A percentile compares a stretch with the other conserved stretches of the same genome.
Evolutionary conservation across 2,113 vertebrate species (phyloP).

Genomic region (Channa maculata): DNA sequence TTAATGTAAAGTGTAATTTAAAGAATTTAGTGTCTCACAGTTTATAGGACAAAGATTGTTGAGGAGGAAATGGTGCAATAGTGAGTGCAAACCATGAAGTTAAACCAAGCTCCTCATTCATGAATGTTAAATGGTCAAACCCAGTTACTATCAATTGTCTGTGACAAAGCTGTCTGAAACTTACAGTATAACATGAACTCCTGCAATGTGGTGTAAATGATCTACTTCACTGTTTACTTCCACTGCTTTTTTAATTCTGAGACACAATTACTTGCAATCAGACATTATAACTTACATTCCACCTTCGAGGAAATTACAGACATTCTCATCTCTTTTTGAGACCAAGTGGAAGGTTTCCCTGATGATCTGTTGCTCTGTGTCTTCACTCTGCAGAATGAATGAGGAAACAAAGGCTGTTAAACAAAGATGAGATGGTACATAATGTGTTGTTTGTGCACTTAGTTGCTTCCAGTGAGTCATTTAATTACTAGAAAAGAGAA

Average conservation of each 20-base stretch:
- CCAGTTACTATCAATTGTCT: slow-evolving; percentile 17
- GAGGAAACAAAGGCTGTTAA: slow-evolving; percentile 17
- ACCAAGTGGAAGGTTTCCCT: slow-evolving; percentile 99
- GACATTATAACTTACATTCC: slow-evolving; percentile 90
- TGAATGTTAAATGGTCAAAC: slow-evolving; percentile 51
- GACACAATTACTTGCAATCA: background rate
- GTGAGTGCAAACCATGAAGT: background rate
- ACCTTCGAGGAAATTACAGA: slow-evolving; percentile 99
- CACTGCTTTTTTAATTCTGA: background rate
- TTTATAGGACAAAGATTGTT: background rate
- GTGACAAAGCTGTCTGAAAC: slow-evolving; percentile 13
- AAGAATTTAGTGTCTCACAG: background rate
- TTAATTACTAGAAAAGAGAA: slow-evolving; percentile 7
- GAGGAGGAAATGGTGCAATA: background rate
- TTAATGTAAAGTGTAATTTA: background rate
- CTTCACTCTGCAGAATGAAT: slow-evolving; percentile 89
- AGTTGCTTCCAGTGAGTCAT: slow-evolving; percentile 13
- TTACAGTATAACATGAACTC: slow-evolving; percentile 1
- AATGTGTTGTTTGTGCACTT: slow-evolving; percentile 1
- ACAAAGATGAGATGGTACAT: slow-evolving; percentile 7
- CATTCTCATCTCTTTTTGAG: slow-evolving; percentile 97
- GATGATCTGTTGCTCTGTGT: slow-evolving; percentile 98
- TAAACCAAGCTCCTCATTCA: slow-evolving; percentile 33
- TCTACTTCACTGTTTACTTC: background rate
- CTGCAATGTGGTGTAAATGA: background rate